Evolutionary conservation across 2,113 vertebrate species (phyloP).

Genomic region (Mungos mungo): DNA sequence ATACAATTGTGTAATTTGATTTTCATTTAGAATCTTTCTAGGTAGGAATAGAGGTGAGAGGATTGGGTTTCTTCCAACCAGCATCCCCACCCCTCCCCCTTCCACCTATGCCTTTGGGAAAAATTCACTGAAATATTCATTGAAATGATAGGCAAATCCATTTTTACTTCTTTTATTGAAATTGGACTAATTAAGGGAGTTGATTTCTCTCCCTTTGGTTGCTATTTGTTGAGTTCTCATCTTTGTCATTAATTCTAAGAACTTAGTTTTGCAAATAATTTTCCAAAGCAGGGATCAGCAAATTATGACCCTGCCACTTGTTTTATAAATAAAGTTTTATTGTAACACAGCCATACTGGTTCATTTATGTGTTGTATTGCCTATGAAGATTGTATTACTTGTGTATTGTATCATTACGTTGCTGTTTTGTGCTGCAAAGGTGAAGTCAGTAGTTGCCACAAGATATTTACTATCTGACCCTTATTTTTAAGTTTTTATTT

Average conservation of each 20-base stretch:
- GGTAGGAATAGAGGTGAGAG: neutral
- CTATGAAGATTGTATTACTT: neutral
- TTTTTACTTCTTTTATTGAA: neutral
- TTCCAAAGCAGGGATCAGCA: neutral
- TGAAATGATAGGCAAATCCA: neutral
- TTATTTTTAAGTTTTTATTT: too few relatives aligned
- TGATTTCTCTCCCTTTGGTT: neutral
- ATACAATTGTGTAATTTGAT: neutral
- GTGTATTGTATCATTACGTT: neutral
- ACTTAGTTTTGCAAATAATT: neutral
- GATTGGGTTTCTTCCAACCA: neutral
- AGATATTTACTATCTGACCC: neutral
- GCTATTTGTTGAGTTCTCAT: neutral
- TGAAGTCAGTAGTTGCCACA: neutral
- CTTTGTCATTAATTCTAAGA: conserved; percentile 38
- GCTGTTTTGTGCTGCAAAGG: neutral
- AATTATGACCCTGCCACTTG: neutral
- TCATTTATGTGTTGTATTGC: neutral
- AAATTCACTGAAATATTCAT: neutral
- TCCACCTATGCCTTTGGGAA: neutral
- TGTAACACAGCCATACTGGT: neutral
- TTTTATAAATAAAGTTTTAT: conserved; percentile 41
- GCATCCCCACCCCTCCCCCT: too few relatives aligned
- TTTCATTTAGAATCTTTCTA: neutral
- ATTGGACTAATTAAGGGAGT: neutral